phyloP scores from a whole-genome alignment of 2,888 invertebrate species.

The Coelinius sp. region DNA sequence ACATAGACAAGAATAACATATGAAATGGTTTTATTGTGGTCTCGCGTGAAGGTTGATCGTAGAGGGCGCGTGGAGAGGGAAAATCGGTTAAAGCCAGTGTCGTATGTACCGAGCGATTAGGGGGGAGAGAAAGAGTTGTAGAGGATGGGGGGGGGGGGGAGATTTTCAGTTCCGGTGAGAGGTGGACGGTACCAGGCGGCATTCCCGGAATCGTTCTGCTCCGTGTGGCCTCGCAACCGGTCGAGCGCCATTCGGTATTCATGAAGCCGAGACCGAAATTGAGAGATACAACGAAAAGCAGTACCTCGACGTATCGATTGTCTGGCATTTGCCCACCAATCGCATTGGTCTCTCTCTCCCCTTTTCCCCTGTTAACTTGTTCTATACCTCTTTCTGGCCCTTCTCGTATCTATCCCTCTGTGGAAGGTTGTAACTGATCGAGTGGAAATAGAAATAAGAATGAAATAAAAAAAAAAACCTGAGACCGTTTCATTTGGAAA shows the following conservation, averaged over 20 bases:
- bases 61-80: slow-evolving; percentile 38
- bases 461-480: slow-evolving; percentile 31
- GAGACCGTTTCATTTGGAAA: slow-evolving; percentile 25
- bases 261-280: slow-evolving; percentile 57
- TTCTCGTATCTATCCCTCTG: neutral
- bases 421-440: slow-evolving; percentile 28
- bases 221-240: slow-evolving; percentile 45
- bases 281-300: slow-evolving; percentile 64
- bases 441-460: slow-evolving; percentile 43
- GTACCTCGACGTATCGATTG: slow-evolving; percentile 64
- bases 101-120: slow-evolving; percentile 32
- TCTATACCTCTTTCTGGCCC: neutral
- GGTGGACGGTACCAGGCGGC: slow-evolving; percentile 63
- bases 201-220: slow-evolving; percentile 61
- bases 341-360: slow-evolving; percentile 13
- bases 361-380: slow-evolving; percentile 12
- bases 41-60: slow-evolving; percentile 49
- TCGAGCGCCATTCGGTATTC: slow-evolving; percentile 52
- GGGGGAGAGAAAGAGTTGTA: slow-evolving; percentile 21
- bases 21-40: slow-evolving; percentile 47
- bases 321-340: slow-evolving; percentile 61
- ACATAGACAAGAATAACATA: slow-evolving; percentile 27
- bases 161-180: slow-evolving; percentile 32
- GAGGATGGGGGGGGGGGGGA: slow-evolving; percentile 17
- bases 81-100: slow-evolving; percentile 36